Percentiles rank a stretch among this genome's conserved stretches.
phyloP scores from a whole-genome alignment of 1,140 invertebrate species.

The Brachionus rubens region DNA sequence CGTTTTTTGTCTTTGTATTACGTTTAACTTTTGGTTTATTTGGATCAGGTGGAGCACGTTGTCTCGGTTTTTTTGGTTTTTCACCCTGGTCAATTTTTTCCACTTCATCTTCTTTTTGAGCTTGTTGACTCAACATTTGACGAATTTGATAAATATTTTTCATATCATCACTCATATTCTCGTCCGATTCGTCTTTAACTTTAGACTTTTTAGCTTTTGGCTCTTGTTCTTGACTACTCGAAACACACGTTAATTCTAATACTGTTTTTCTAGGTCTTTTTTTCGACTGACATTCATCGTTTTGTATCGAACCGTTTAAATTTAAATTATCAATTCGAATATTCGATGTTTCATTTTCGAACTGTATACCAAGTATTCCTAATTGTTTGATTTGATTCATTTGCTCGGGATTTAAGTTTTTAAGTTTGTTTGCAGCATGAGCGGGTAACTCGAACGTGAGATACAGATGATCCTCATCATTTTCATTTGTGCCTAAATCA shows the following conservation, averaged over 20 bases:
- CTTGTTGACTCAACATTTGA: constrained; percentile 29
- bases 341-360: not conserved
- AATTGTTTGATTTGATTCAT: not conserved
- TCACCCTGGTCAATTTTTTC: not conserved
- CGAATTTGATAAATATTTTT: constrained; percentile 22
- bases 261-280: constrained; percentile 19
- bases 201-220: not conserved
- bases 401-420: not conserved
- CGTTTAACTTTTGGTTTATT: constrained; percentile 10
- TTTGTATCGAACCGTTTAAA: not conserved
- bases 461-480: constrained; percentile 4
- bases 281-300: not conserved
- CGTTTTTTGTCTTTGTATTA: not conserved
- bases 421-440: not conserved
- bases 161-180: constrained; percentile 16
- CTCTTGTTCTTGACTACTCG: not conserved
- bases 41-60: not conserved
- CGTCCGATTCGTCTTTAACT: not conserved
- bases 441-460: not conserved
- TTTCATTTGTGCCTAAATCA: not conserved
- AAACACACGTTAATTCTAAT: not conserved
- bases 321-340: not conserved
- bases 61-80: constrained; percentile 1
- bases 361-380: constrained; percentile 4
- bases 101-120: not conserved